Evolutionary conservation across 2,888 invertebrate genomes (phyloP), one percentile per base, ranked within the genome.

Genomic region (Trileptium ribeirensis): DNA sequence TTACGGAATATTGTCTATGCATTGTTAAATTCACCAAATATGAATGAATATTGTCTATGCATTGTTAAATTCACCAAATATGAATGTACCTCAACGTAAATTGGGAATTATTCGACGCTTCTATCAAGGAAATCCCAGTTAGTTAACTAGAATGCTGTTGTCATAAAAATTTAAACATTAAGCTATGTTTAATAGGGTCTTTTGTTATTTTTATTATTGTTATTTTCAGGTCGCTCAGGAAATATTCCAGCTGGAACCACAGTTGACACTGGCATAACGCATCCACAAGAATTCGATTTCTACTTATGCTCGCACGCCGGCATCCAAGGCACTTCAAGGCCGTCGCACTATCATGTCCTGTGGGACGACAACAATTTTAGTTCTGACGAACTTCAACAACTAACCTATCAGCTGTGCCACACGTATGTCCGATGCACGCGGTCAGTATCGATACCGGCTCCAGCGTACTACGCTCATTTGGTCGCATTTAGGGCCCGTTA

Each of bases 281-380:
- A 99, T 91, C 99, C 99, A 78, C 99, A 98, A 1, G 99, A 99
- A 91, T 99, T 99, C 90, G 99, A 99, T 91, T 99, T 99, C 91
- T 99, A 99, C 90, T 92, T 99, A 82, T 99, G 99, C 92, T 90
- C 90, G 82, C 91, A 91, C 85, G 91, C 91, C 83, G 91, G 91
- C 83, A 91, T 91, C 78, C 91, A 97, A 95, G 99, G 99, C 88
- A 99, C 99, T 83, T 96, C 96, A 86, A 93, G 99, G 84, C 99
- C 99, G 83, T 97, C 97, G 40, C 99, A 99, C 91, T 99, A 99
- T 91, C 99, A 99, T 90, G 99, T 99, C 83, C 92, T 99, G 81
- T 99, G 99, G 99, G 99, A 99, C 91, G 99, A 99, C 92, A 99
- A 98, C 91, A 95, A 95, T 90, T 94, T 99, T 90, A 95, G 95